These are phyloP conservation scores for Physeter macrocephalus DNA, from an alignment of 2,113 vertebrate species.

Conservation along the genomic window DNA sequence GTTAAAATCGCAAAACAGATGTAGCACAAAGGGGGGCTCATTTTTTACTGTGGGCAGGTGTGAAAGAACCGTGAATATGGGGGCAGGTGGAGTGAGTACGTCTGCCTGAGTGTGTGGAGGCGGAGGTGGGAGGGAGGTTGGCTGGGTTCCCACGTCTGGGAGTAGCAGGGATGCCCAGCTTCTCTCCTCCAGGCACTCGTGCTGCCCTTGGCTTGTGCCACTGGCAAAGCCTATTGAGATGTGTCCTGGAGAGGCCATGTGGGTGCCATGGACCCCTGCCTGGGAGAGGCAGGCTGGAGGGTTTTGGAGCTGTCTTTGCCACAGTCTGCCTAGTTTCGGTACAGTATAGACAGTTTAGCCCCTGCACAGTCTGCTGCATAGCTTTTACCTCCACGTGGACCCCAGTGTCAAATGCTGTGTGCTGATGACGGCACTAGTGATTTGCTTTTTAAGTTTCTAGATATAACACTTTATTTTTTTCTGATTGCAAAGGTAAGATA, in stretches of 20 bases:
- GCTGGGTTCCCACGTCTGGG: neutral
- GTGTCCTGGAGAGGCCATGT: neutral
- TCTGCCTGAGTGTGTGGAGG: neutral
- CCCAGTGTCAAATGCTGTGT: accelerated
- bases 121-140: accelerated
- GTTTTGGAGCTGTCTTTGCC: neutral
- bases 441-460: neutral
- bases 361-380: neutral
- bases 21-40: neutral
- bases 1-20: neutral
- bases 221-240: neutral
- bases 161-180: neutral
- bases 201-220: neutral
- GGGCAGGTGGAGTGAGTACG: neutral
- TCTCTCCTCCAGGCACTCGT: neutral
- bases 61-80: neutral
- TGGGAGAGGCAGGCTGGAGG: neutral
- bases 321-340: no score
- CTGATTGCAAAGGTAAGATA: neutral
- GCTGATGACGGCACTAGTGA: neutral
- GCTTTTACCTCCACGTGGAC: neutral
- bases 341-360: neutral
- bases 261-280: neutral
- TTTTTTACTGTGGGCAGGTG: neutral
- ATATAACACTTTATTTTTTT: neutral